These are phyloP conservation scores for Ectropis grisescens DNA, from an alignment of 1,140 invertebrate species.

Conservation along the genomic window DNA sequence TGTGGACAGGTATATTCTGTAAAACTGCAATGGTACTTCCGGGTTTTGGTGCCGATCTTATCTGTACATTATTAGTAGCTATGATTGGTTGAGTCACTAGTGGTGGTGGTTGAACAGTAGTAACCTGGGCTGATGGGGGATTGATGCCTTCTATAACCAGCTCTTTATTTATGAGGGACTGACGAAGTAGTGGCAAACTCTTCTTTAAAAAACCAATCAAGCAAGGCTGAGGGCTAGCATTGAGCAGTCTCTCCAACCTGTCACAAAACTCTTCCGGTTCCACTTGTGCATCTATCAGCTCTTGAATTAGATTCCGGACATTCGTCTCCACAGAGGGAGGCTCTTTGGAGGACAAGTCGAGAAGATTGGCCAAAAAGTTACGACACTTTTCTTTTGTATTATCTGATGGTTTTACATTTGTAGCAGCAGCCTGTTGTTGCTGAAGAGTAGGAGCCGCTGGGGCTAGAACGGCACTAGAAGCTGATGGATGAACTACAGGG, in stretches of 20 bases:
- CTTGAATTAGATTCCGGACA: slow-evolving; percentile 95
- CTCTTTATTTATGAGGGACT: slow-evolving; percentile 91
- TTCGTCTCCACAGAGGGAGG: slow-evolving; percentile 93
- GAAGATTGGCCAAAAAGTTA: slow-evolving; percentile 96
- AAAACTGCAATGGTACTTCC: slow-evolving; percentile 42
- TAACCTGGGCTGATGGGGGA: slow-evolving; percentile 75
- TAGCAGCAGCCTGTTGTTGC: slow-evolving; percentile 29
- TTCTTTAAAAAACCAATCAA: slow-evolving; percentile 98
- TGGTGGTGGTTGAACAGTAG: slow-evolving; percentile 21
- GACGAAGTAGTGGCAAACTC: slow-evolving; percentile 93
- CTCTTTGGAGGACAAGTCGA: slow-evolving; percentile 95
- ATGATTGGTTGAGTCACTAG: slow-evolving; percentile 28
- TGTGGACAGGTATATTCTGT: slow-evolving; percentile 49
- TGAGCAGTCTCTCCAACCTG: slow-evolving; percentile 92
- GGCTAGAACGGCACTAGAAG: too few species aligned
- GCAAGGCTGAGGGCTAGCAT: slow-evolving; percentile 97
- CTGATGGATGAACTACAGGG: too few species aligned
- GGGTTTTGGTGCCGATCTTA: slow-evolving; percentile 26
- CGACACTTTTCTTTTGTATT: slow-evolving; percentile 98
- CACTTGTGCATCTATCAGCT: slow-evolving; percentile 94
- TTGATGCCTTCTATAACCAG: slow-evolving; percentile 96
- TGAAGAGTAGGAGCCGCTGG: slow-evolving; percentile 6
- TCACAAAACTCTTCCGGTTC: slow-evolving; percentile 97
- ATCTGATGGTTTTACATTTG: slow-evolving; percentile 71
- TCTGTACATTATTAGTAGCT: slow-evolving; percentile 12